Percentiles rank a stretch among this genome's conserved stretches.
Conservation (phyloP, 2,888 invertebrate species). For the Therioaphis trifolii region DNA sequence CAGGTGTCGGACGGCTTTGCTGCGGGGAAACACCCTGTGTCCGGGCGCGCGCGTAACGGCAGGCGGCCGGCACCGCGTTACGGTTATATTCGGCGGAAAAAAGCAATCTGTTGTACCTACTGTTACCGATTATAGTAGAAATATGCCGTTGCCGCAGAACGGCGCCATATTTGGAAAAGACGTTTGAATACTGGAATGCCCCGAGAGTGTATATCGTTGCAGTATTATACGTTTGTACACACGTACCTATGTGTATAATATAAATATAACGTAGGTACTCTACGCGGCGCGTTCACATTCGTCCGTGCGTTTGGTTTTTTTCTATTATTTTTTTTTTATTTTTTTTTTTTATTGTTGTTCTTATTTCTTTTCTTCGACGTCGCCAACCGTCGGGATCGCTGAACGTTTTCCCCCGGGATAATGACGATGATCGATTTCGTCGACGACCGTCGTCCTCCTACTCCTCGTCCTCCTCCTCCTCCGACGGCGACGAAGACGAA, state of each 20-base stretch:
- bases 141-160: constrained; percentile 39
- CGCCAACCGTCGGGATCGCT: neutral
- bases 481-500: no score
- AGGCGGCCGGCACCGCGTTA: neutral
- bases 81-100: constrained; percentile 27
- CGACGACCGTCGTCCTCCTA: no score
- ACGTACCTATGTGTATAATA: no score
- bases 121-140: constrained; percentile 48
- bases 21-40: no score
- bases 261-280: neutral
- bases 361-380: no score
- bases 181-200: constrained; percentile 44
- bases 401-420: neutral
- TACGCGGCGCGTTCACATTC: neutral
- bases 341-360: neutral
- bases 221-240: neutral
- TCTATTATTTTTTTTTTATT: no score
- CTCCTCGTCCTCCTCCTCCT: no score
- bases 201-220: neutral
- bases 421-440: no score
- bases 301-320: no score
- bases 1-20: no score
- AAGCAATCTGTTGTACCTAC: neutral
- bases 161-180: constrained; percentile 59
- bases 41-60: no score